These are phyloP conservation scores for Megaleporinus macrocephalus DNA, from an alignment of 2,113 vertebrate genomes.

Conservation along the genomic window DNA sequence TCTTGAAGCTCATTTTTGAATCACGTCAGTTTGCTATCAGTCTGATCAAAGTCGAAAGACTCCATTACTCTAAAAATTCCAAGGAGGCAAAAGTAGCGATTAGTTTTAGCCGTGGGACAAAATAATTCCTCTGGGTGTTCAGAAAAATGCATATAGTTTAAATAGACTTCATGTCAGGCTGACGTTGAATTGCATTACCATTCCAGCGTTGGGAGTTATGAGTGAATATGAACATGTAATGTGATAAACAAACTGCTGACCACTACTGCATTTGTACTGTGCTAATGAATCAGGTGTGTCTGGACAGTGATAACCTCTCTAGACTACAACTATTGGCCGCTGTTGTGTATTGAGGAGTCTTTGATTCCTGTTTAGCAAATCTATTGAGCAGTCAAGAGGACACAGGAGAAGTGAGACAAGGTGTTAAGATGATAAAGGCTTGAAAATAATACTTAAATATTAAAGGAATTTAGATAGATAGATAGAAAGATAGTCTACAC, in stretches of 20 bases:
- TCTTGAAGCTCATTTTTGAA: constrained; percentile 29
- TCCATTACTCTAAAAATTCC: neutral
- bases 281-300: neutral
- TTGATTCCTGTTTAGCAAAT: neutral
- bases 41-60: constrained; percentile 41
- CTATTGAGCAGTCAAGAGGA: neutral
- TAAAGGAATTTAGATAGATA: no score
- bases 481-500: no score
- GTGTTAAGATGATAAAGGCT: neutral
- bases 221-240: neutral
- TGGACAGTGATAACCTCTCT: constrained; percentile 9
- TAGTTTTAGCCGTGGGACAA: neutral
- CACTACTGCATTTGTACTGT: no score
- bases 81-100: neutral
- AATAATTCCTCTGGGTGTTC: neutral
- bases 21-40: constrained; percentile 38
- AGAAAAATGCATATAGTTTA: neutral
- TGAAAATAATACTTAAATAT: neutral
- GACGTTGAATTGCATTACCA: neutral
- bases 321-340: neutral
- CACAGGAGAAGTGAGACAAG: neutral
- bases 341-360: constrained; percentile 30
- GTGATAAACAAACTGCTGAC: neutral
- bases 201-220: neutral
- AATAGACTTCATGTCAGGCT: neutral